These are phyloP conservation scores for Sylvicola fuscatus DNA, from an alignment of 2,888 invertebrate species.

Conservation along the genomic window DNA sequence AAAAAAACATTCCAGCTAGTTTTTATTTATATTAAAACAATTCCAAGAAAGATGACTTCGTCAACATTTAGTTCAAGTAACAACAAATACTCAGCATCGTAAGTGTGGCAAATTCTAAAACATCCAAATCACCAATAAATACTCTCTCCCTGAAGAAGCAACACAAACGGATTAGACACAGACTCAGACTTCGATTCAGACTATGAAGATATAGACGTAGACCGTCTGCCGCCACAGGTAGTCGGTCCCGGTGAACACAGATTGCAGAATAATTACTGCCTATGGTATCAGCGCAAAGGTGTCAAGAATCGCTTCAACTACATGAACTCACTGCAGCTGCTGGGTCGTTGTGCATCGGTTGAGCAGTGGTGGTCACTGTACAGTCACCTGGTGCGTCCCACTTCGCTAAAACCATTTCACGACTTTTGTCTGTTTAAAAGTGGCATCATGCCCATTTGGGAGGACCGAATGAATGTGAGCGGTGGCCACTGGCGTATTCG, in stretches of 20 bases:
- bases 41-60: too few species aligned
- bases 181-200: too few species aligned
- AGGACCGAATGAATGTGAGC: slow-evolving; percentile 86
- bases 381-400: slow-evolving; percentile 74
- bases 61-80: too few species aligned
- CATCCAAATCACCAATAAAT: too few species aligned
- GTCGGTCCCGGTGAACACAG: slow-evolving; percentile 76
- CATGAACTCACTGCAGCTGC: slow-evolving; percentile 50
- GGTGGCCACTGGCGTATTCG: slow-evolving; percentile 98
- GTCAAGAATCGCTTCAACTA: slow-evolving; percentile 9
- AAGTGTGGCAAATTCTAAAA: too few species aligned
- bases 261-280: slow-evolving; percentile 80
- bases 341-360: slow-evolving; percentile 75
- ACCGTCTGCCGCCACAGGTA: slow-evolving; percentile 38
- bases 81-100: too few species aligned
- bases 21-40: too few species aligned
- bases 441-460: slow-evolving; percentile 99
- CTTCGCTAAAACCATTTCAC: slow-evolving; percentile 73
- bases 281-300: slow-evolving; percentile 45
- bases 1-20: too few species aligned
- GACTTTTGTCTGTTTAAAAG: slow-evolving; percentile 94
- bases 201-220: slow-evolving; percentile 20
- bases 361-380: slow-evolving; percentile 98
- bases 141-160: too few species aligned
- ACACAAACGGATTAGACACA: too few species aligned